phyloP scores from a whole-genome alignment of 2,888 invertebrate species.

The Lithophane semibrunnea region DNA sequence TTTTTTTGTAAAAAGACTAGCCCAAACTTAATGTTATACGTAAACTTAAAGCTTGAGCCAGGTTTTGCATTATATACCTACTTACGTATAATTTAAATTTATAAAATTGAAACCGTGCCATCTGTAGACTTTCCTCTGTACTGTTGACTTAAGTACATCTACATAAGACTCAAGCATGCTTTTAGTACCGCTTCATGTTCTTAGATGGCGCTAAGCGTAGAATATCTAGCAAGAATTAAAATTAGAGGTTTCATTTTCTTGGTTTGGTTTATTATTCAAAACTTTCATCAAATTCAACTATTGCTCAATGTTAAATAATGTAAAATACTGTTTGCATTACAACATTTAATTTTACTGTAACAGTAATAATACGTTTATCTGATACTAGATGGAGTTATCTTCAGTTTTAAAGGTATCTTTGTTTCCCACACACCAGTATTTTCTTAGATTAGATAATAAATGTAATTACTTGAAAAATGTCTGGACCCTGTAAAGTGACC shows the following conservation, averaged over 20 bases:
- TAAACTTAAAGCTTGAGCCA: no score
- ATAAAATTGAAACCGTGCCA: neutral
- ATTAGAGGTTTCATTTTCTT: neutral
- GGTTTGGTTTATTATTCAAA: neutral
- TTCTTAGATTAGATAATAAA: no score
- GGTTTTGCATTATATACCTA: no score
- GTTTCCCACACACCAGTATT: neutral
- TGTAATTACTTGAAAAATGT: neutral
- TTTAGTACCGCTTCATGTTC: neutral
- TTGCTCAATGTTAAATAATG: no score
- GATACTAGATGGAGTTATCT: neutral
- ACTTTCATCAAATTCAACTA: no score
- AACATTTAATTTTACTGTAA: no score
- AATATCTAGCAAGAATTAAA: neutral
- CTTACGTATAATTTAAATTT: no score
- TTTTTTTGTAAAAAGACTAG: no score
- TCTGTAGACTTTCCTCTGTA: neutral
- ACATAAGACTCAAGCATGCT: neutral
- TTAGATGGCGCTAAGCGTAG: constrained; percentile 8
- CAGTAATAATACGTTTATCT: neutral
- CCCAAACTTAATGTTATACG: neutral
- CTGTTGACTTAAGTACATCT: neutral
- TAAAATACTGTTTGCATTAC: rapidly evolving
- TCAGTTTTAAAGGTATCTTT: neutral
- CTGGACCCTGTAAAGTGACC: no score